Percentiles rank a stretch among this genome's conserved stretches.
phyloP scores from a whole-genome alignment of 2,888 invertebrate genomes.

The Exephanes ischioxanthus region DNA sequence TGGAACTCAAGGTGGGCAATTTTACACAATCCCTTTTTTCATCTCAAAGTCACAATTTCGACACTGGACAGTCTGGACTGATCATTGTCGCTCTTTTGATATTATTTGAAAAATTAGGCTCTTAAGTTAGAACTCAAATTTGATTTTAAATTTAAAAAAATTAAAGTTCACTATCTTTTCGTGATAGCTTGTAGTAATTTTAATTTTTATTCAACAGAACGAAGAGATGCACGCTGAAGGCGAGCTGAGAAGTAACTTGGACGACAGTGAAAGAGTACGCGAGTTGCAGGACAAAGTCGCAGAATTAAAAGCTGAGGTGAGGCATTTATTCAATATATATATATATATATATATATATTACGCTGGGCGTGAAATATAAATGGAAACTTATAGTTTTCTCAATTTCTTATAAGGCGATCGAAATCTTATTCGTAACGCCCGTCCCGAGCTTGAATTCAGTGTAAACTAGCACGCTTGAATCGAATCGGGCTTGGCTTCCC shows the following conservation, averaged over 20 bases:
- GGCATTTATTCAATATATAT: conserved; percentile 70
- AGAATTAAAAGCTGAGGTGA: conserved; percentile 97
- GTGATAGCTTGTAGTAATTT: background rate
- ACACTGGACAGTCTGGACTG: conserved; percentile 8
- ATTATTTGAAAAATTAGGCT: no score
- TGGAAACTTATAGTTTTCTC: conserved; percentile 4
- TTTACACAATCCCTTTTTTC: background rate
- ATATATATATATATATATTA: background rate
- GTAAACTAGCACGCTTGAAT: conserved; percentile 22
- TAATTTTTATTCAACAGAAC: conserved; percentile 88
- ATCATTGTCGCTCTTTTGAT: no score
- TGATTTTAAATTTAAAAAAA: no score
- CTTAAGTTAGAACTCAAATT: no score
- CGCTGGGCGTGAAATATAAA: background rate
- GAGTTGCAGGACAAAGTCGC: conserved; percentile 97
- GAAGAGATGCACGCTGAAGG: conserved; percentile 98
- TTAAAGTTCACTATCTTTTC: no score
- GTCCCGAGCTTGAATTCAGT: conserved; percentile 14
- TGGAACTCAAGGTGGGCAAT: conserved; percentile 93
- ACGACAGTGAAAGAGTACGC: conserved; percentile 94
- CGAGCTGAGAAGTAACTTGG: conserved; percentile 94
- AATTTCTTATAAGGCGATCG: background rate
- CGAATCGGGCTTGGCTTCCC: conserved; percentile 15
- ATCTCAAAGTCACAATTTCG: background rate
- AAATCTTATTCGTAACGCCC: background rate